A percentile compares a stretch with the other conserved stretches of the same genome.
Conservation (phyloP, 2,888 invertebrate genomes). For the Leucozona laternaria region DNA sequence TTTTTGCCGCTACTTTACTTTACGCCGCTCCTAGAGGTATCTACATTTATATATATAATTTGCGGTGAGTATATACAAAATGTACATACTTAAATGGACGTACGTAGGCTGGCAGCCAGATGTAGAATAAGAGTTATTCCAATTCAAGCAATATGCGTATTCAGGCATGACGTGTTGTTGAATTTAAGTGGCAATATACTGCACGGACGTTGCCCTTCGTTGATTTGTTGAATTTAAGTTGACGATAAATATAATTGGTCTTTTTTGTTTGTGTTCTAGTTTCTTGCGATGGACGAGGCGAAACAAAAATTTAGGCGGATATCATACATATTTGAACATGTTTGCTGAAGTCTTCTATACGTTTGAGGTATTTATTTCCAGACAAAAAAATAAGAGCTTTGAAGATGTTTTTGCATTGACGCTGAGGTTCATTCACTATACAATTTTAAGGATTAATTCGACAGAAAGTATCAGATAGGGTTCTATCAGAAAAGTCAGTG, state of each 20-base stretch:
- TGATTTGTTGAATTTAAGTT: constrained; percentile 42
- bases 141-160: constrained; percentile 63
- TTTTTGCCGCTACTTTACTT: constrained; percentile 12
- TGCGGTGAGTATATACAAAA: constrained; percentile 2
- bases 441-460: too few relatives aligned
- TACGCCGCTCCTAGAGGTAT: constrained; percentile 48
- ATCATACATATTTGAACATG: background rate
- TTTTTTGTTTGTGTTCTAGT: constrained; percentile 2
- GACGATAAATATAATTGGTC: constrained; percentile 19
- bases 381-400: background rate
- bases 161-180: constrained; percentile 58
- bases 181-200: constrained; percentile 64
- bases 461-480: too few relatives aligned
- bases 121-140: constrained; percentile 65
- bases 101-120: constrained; percentile 30
- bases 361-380: background rate
- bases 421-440: too few relatives aligned
- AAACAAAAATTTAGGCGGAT: background rate
- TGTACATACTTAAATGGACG: background rate
- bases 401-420: background rate
- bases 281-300: background rate
- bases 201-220: constrained; percentile 65
- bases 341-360: background rate
- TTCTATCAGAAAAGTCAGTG: too few relatives aligned
- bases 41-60: constrained; percentile 15